phyloP scores from a whole-genome alignment of 2,888 invertebrate genomes.

The Monopis laevigella region DNA sequence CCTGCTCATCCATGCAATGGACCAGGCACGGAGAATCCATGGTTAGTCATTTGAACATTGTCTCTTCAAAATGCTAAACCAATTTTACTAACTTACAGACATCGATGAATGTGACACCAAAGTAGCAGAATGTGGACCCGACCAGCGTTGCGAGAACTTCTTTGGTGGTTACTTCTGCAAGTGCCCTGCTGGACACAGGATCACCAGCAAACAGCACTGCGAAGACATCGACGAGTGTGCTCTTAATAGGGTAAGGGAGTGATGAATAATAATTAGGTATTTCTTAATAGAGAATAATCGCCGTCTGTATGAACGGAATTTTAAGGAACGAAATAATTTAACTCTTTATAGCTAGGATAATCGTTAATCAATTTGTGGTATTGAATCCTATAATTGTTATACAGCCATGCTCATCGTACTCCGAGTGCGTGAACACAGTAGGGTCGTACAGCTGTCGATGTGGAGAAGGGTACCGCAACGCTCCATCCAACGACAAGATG shows the following conservation, averaged over 20 bases:
- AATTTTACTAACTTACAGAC: conserved; percentile 65
- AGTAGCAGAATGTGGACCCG: conserved; percentile 76
- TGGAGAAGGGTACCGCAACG: conserved; percentile 47
- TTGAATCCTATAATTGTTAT: no score
- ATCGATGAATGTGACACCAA: conserved; percentile 85
- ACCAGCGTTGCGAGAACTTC: conserved; percentile 86
- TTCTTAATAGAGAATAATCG: no score
- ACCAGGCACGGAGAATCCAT: no score
- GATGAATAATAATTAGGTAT: no score
- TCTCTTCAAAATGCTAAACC: no score
- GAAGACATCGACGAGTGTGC: conserved; percentile 89
- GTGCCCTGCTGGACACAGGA: conserved; percentile 77
- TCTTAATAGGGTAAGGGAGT: not conserved
- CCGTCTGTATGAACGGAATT: no score
- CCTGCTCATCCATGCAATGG: no score
- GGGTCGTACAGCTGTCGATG: conserved; percentile 59
- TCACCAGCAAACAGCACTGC: conserved; percentile 68
- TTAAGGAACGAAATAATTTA: no score
- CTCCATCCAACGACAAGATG: conserved; percentile 54
- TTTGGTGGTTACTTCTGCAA: conserved; percentile 83
- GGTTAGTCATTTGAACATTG: no score
- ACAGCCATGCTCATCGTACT: conserved; percentile 50
- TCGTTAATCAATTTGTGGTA: no score
- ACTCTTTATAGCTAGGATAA: no score
- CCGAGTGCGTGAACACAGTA: conserved; percentile 50